phyloP scores from a whole-genome alignment of 2,888 invertebrate species.

The Cetonia aurata region DNA sequence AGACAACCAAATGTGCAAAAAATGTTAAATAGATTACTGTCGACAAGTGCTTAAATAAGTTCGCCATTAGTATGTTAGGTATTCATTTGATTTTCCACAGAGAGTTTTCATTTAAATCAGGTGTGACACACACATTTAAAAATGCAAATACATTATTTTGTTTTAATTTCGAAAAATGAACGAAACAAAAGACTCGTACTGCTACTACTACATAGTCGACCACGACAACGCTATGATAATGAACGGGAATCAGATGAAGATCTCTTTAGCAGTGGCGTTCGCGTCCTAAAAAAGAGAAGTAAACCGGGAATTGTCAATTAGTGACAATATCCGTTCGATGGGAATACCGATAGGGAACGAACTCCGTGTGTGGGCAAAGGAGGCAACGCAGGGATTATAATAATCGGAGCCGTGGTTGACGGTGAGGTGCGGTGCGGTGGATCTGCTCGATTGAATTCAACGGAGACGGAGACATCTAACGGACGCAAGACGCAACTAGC shows the following conservation, averaged over 20 bases:
- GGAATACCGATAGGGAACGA: slow-evolving; percentile 57
- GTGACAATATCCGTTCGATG: slow-evolving; percentile 55
- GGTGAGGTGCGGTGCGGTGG: slow-evolving; percentile 45
- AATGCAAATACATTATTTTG: no score
- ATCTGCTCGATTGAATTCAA: background rate
- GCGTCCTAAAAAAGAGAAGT: slow-evolving; percentile 41
- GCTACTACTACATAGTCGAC: slow-evolving; percentile 7
- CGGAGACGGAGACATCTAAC: slow-evolving; percentile 46
- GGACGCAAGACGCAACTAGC: slow-evolving; percentile 44
- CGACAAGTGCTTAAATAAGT: no score
- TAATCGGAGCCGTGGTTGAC: slow-evolving; percentile 60
- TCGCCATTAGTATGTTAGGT: no score
- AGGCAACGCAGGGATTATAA: slow-evolving; percentile 58
- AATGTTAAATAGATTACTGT: no score
- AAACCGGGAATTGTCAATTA: slow-evolving; percentile 47
- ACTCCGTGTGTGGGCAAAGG: slow-evolving; percentile 62
- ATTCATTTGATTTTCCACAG: no score
- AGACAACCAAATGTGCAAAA: no score
- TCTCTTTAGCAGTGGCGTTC: background rate
- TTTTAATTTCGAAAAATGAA: background rate
- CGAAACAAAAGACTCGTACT: background rate
- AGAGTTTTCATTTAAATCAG: no score
- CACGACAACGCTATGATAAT: slow-evolving; percentile 26
- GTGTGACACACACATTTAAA: no score
- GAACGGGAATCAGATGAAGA: slow-evolving; percentile 35